phyloP scores from a whole-genome alignment of 2,113 vertebrate genomes.

The Mormyrus lacerda region DNA sequence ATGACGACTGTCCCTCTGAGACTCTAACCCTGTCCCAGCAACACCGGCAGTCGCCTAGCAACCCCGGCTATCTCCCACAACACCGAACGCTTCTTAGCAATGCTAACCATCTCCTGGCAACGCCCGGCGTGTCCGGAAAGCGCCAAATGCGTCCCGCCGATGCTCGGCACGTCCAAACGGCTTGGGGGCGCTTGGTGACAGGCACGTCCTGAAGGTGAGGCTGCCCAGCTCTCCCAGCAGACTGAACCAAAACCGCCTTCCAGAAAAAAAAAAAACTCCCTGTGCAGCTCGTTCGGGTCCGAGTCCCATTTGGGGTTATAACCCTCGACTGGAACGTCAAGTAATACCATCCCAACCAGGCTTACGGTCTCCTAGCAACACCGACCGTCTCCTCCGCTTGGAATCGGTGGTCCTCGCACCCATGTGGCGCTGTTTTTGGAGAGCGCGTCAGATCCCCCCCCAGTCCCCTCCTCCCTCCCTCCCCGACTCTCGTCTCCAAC shows the following conservation, averaged over 20 bases:
- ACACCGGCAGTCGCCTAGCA: conserved; percentile 49
- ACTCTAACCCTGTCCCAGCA: conserved; percentile 43
- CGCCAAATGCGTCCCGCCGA: background rate
- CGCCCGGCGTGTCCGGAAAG: background rate
- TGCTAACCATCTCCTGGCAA: conserved; percentile 13
- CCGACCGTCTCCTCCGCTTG: conserved; percentile 56
- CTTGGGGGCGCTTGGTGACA: background rate
- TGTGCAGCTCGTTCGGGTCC: background rate
- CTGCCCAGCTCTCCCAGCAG: background rate
- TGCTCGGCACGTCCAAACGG: background rate
- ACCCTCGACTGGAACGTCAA: conserved; percentile 16
- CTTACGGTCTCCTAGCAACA: conserved; percentile 51
- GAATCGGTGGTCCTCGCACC: conserved; percentile 65
- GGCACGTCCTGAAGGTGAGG: background rate
- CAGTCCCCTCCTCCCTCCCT: conserved; percentile 33
- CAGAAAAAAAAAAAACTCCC: background rate
- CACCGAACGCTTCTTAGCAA: conserved; percentile 12
- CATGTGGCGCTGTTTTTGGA: conserved; percentile 63
- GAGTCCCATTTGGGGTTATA: conserved; percentile 16
- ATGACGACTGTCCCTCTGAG: conserved; percentile 26
- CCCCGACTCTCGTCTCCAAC: conserved; percentile 44
- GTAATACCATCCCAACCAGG: conserved; percentile 19
- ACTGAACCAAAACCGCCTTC: background rate
- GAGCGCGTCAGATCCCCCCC: conserved; percentile 55
- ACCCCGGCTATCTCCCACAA: conserved; percentile 23